These are phyloP conservation scores for Pedetes capensis DNA, from an alignment of 2,113 vertebrate species.

Conservation along the genomic window DNA sequence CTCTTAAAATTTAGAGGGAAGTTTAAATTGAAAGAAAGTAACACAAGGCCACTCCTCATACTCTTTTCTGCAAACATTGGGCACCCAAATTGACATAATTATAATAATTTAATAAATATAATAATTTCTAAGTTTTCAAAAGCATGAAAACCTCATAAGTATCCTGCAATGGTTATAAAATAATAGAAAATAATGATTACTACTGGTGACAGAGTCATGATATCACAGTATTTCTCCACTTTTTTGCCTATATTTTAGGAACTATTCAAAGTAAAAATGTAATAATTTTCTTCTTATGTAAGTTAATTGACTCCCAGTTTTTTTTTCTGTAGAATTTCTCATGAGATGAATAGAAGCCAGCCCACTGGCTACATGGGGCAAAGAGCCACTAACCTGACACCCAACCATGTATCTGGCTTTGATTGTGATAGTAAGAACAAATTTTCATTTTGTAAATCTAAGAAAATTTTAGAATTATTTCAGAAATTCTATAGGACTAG, in stretches of 20 bases:
- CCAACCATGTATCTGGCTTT: background rate
- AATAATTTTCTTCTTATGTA: background rate
- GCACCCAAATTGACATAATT: no score
- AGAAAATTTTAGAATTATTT: background rate
- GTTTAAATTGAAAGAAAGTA: background rate
- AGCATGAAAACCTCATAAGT: background rate
- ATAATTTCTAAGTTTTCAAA: background rate
- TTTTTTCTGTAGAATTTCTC: background rate
- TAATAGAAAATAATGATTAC: background rate
- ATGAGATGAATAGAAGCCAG: background rate
- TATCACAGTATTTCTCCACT: background rate
- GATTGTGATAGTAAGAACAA: background rate
- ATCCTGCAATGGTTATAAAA: no score
- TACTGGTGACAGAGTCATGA: background rate
- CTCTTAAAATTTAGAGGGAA: background rate
- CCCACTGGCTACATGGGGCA: background rate
- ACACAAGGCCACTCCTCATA: background rate
- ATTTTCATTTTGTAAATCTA: background rate
- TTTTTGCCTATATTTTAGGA: background rate
- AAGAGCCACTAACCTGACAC: background rate
- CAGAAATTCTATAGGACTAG: background rate
- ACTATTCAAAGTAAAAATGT: background rate
- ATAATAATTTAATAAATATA: background rate
- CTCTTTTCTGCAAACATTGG: background rate
- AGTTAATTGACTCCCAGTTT: background rate